These are phyloP conservation scores for Neomicropteryx cornuta DNA, from an alignment of 1,140 invertebrate genomes.

Conservation along the genomic window DNA sequence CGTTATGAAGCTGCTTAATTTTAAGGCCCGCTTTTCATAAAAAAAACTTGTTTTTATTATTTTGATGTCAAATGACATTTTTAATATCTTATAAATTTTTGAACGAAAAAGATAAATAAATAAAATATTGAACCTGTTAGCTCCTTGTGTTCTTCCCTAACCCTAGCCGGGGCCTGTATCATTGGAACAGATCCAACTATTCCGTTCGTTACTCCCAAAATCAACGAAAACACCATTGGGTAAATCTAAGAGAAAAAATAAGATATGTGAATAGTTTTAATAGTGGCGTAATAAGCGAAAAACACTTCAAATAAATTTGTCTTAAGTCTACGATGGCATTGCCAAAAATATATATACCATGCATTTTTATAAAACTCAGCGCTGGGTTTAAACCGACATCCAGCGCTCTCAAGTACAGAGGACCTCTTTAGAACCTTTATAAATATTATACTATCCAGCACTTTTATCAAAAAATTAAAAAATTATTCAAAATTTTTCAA, in stretches of 20 bases:
- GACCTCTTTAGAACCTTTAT: too few species aligned
- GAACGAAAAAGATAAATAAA: not conserved
- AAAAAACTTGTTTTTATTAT: not conserved
- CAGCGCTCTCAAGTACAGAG: too few species aligned
- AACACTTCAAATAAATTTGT: too few species aligned
- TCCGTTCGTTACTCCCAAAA: conserved; percentile 77
- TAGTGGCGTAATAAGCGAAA: too few species aligned
- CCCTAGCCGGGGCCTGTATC: conserved; percentile 77
- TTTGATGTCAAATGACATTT: not conserved
- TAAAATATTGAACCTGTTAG: conserved; percentile 24
- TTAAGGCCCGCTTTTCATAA: not conserved
- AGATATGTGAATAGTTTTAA: too few species aligned
- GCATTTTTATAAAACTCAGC: too few species aligned
- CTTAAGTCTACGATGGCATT: too few species aligned
- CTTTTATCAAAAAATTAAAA: too few species aligned
- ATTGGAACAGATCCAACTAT: conserved; percentile 82
- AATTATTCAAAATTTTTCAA: too few species aligned
- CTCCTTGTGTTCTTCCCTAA: conserved; percentile 40
- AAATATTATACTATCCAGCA: too few species aligned
- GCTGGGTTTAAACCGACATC: too few species aligned
- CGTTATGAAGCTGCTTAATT: not conserved
- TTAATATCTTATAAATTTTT: not conserved
- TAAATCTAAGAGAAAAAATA: conserved; percentile 34
- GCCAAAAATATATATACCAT: too few species aligned
- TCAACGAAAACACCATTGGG: conserved; percentile 57